These are phyloP conservation scores for Dendrophyllia cribrosa DNA, from an alignment of 64 coral and sea anemone genomes.

Conservation along the genomic window DNA sequence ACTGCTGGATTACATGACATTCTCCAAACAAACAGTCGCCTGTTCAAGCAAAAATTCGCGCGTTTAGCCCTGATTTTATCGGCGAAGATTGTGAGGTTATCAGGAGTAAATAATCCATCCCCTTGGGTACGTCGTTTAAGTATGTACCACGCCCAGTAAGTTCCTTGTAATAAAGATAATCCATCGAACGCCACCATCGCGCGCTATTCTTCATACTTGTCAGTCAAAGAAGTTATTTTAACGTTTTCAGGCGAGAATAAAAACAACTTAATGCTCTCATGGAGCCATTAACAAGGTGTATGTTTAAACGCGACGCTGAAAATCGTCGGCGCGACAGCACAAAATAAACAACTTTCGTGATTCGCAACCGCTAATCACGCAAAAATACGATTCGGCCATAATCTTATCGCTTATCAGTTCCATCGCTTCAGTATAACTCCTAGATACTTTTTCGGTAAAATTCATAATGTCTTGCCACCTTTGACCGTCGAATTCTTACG, in stretches of 20 bases:
- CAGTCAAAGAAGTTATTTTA: background rate
- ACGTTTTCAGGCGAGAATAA: background rate
- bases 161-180: background rate
- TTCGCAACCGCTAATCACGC: background rate
- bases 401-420: background rate
- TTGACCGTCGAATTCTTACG: background rate
- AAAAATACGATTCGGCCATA: background rate
- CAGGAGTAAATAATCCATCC: background rate
- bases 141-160: background rate
- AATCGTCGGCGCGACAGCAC: background rate
- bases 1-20: no score
- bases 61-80: background rate
- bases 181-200: no score
- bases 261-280: background rate
- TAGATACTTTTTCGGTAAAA: background rate
- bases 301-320: background rate
- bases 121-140: background rate
- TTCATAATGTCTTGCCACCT: background rate
- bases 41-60: no score
- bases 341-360: slow-evolving; percentile 1
- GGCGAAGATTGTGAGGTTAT: background rate
- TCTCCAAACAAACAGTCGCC: no score
- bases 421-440: background rate
- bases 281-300: background rate
- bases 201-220: background rate